Evolutionary conservation across 2,888 invertebrate genomes (phyloP).

Genomic region (Cremastinae sp.): DNA sequence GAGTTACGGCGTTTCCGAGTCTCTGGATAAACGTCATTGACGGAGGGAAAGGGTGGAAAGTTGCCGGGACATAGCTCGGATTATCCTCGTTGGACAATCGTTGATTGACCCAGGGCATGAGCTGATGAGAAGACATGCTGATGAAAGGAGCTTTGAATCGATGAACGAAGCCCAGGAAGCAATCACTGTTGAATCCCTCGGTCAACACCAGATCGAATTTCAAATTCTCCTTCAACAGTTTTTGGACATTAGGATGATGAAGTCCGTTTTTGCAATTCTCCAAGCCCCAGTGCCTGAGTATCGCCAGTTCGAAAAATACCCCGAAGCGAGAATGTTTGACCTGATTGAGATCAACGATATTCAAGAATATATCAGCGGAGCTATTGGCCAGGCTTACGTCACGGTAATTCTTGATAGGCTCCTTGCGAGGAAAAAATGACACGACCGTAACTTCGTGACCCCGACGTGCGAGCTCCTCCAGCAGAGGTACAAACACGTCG

Average conservation of each 20-base stretch:
- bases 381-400: constrained; percentile 82
- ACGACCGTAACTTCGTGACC: constrained; percentile 87
- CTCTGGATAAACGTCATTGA: constrained; percentile 80
- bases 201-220: constrained; percentile 86
- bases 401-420: constrained; percentile 81
- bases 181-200: constrained; percentile 88
- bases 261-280: constrained; percentile 79
- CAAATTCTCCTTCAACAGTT: constrained; percentile 79
- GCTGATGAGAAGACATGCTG: constrained; percentile 82
- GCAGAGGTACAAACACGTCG: constrained; percentile 83
- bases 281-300: constrained; percentile 72
- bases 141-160: constrained; percentile 84
- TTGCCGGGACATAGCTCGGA: constrained; percentile 82
- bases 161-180: constrained; percentile 85
- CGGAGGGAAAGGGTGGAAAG: constrained; percentile 81
- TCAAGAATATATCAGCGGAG: constrained; percentile 66
- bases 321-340: constrained; percentile 17
- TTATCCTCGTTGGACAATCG: constrained; percentile 83
- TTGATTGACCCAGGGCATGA: constrained; percentile 83
- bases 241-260: constrained; percentile 77
- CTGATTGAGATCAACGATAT: constrained; percentile 64
- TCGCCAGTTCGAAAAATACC: constrained; percentile 62
- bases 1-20: constrained; percentile 79
- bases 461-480: constrained; percentile 83
- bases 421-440: constrained; percentile 82